Conservation (phyloP, 2,888 invertebrate species). For the Acrocera orbiculus region DNA sequence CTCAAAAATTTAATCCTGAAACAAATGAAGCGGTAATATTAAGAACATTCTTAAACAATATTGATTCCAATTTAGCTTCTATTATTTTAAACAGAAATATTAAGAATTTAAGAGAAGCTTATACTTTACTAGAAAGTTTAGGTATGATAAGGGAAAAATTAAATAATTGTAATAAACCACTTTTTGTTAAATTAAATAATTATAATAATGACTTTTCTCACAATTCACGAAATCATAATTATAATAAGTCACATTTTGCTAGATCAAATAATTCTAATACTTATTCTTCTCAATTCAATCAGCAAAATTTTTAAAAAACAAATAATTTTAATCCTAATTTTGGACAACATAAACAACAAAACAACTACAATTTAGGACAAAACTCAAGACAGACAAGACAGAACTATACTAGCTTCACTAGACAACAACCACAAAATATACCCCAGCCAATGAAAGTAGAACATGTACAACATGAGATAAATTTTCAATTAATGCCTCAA, state of each 20-base stretch:
- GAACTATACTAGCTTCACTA: no score
- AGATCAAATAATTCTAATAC: no score
- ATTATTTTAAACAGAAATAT: conserved; percentile 8
- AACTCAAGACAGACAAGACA: background rate
- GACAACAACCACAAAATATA: background rate
- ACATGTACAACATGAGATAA: background rate
- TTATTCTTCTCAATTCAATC: no score
- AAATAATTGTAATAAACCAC: no score
- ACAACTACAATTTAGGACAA: background rate
- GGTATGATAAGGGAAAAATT: conserved; percentile 9
- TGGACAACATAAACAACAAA: background rate
- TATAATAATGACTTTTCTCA: conserved; percentile 5
- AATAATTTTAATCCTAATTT: background rate
- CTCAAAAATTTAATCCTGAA: conserved; percentile 11
- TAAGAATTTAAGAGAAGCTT: conserved; percentile 6
- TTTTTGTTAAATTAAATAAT: conserved; percentile 8
- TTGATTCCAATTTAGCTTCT: conserved; percentile 10
- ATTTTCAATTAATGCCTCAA: background rate
- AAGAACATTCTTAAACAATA: conserved; percentile 13
- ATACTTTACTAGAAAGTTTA: conserved; percentile 4
- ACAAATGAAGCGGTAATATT: conserved; percentile 12
- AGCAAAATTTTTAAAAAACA: no score
- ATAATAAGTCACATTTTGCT: no score
- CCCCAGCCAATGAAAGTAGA: background rate
- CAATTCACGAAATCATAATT: no score